Evolutionary conservation across 2,797 vertebrate genomes (phyloP).

Genomic region (Chromobotia macracanthus): DNA sequence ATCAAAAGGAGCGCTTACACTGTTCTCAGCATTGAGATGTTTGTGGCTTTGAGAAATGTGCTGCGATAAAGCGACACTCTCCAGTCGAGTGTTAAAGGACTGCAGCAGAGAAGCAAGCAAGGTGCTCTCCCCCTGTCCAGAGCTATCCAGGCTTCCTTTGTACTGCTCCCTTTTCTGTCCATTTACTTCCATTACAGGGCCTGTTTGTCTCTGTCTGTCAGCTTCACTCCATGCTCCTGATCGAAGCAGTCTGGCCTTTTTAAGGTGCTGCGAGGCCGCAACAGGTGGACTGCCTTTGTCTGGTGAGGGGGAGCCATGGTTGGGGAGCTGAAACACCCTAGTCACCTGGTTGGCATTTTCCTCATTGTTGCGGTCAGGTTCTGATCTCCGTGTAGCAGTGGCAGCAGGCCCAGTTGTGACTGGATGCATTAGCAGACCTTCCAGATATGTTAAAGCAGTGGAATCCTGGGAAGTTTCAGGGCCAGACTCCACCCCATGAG

Average conservation of each 20-base stretch:
- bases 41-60: conserved; percentile 86
- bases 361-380: conserved; percentile 83
- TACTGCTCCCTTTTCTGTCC: conserved; percentile 87
- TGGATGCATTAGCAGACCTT: conserved; percentile 99
- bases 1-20: conserved; percentile 78
- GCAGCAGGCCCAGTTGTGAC: conserved; percentile 93
- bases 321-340: conserved; percentile 82
- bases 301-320: conserved; percentile 82
- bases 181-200: conserved; percentile 84
- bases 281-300: conserved; percentile 79
- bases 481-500: conserved; percentile 99
- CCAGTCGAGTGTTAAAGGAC: conserved; percentile 96
- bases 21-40: conserved; percentile 77
- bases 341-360: conserved; percentile 86
- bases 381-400: conserved; percentile 87
- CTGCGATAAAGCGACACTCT: conserved; percentile 96
- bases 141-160: conserved; percentile 86
- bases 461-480: conserved; percentile 99
- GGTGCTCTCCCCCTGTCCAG: conserved; percentile 94
- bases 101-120: conserved; percentile 96
- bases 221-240: conserved; percentile 91
- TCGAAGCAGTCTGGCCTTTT: conserved; percentile 92
- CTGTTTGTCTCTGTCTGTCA: conserved; percentile 83
- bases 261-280: conserved; percentile 90
- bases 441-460: conserved; percentile 99